A percentile compares a stretch with the other conserved stretches of the same genome.
Conservation (phyloP, 2,797 vertebrate genomes). For the Emys orbicularis region DNA sequence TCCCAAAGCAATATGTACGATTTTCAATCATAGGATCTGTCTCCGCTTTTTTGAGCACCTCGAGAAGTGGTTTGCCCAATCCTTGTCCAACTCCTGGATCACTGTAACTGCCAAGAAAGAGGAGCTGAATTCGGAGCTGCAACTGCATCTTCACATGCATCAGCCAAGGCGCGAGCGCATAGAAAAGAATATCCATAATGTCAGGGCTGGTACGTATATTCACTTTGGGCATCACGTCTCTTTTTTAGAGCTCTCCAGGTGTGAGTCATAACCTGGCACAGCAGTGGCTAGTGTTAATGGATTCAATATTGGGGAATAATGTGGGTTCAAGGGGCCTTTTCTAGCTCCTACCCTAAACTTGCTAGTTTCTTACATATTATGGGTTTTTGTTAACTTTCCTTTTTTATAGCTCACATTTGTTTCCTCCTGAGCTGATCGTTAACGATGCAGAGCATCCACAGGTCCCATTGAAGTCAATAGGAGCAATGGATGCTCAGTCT, state of each 20-base stretch:
- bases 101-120: constrained; percentile 79
- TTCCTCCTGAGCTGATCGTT: background rate
- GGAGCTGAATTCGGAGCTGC: constrained; percentile 79
- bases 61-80: constrained; percentile 84
- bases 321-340: background rate
- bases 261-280: background rate
- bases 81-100: constrained; percentile 54
- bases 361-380: rapidly evolving
- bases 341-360: background rate
- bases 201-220: constrained; percentile 80
- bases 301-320: background rate
- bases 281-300: background rate
- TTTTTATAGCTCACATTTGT: background rate
- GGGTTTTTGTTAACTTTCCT: background rate
- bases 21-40: constrained; percentile 79
- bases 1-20: background rate
- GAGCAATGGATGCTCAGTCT: background rate
- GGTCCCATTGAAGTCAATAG: background rate
- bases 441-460: background rate
- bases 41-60: constrained; percentile 84
- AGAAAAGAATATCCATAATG: constrained; percentile 80
- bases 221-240: background rate
- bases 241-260: background rate
- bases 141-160: constrained; percentile 80
- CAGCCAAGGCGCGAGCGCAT: constrained; percentile 76